phyloP scores from a whole-genome alignment of 2,888 invertebrate genomes.

The Slavum lentiscoides region DNA sequence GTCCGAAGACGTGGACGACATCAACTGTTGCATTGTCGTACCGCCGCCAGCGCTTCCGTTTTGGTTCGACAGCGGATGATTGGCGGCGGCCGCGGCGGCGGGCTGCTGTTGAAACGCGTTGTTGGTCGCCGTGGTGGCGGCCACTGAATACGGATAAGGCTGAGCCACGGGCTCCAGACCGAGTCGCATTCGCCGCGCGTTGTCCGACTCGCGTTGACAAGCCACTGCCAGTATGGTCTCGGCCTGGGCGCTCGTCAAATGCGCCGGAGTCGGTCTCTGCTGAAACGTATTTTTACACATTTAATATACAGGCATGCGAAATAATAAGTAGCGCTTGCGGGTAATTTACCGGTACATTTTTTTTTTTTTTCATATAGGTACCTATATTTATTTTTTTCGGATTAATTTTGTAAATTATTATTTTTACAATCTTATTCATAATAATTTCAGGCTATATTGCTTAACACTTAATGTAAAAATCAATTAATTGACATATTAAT shows the following conservation, averaged over 20 bases:
- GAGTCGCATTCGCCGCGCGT: conserved; percentile 94
- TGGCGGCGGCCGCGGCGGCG: background rate
- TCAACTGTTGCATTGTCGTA: conserved; percentile 5
- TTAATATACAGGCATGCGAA: too few relatives aligned
- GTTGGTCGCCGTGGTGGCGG: background rate
- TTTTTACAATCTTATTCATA: too few relatives aligned
- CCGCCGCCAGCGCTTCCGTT: conserved; percentile 1
- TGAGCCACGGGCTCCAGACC: conserved; percentile 93
- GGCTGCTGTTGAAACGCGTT: conserved; percentile 19
- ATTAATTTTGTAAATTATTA: too few relatives aligned
- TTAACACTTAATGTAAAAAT: too few relatives aligned
- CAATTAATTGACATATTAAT: too few relatives aligned
- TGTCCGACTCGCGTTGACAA: conserved; percentile 96
- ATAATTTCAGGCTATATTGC: too few relatives aligned
- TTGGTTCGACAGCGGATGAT: conserved; percentile 3
- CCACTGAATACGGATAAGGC: conserved; percentile 61
- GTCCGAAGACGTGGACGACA: conserved; percentile 32
- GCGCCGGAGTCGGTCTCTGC: conserved; percentile 93
- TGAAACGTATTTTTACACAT: conserved; percentile 59
- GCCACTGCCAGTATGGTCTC: conserved; percentile 94
- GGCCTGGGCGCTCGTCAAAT: conserved; percentile 93
- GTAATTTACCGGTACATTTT: too few relatives aligned
- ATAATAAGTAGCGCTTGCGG: too few relatives aligned
- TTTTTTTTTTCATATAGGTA: too few relatives aligned
- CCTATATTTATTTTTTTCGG: too few relatives aligned